Evolutionary conservation across 2,797 vertebrate species (phyloP).

Genomic region (Anisognathus igniventris): DNA sequence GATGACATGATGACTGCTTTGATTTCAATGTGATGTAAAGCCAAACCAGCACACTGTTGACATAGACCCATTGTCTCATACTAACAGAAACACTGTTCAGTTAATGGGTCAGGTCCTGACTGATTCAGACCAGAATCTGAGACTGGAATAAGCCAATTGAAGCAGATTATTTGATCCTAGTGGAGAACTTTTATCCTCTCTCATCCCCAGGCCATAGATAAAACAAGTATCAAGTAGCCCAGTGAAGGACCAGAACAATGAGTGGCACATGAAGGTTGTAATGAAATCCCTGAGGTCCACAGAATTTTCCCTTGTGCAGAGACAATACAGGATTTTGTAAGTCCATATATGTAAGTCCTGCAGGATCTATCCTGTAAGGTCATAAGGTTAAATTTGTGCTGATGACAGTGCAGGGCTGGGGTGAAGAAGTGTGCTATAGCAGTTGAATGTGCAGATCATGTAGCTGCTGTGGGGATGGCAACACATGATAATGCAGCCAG

Average conservation of each 20-base stretch:
- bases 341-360: not conserved
- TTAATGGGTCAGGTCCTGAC: not conserved
- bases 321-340: not conserved
- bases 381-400: not conserved
- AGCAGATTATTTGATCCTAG: not conserved
- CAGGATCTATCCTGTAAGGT: not conserved
- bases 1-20: constrained; percentile 35
- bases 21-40: constrained; percentile 8
- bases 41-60: not conserved
- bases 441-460: not conserved
- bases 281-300: not conserved
- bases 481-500: not conserved
- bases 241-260: not conserved
- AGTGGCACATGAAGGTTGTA: fast-evolving
- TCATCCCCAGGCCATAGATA: not conserved
- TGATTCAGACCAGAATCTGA: constrained; percentile 34
- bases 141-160: not conserved
- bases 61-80: constrained; percentile 17
- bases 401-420: not conserved
- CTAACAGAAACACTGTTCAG: not conserved
- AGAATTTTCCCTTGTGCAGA: not conserved
- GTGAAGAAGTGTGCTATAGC: not conserved
- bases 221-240: not conserved
- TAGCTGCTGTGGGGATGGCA: not conserved
- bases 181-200: not conserved